phyloP scores from a whole-genome alignment of 2,113 vertebrate genomes.

The Cariama cristata region DNA sequence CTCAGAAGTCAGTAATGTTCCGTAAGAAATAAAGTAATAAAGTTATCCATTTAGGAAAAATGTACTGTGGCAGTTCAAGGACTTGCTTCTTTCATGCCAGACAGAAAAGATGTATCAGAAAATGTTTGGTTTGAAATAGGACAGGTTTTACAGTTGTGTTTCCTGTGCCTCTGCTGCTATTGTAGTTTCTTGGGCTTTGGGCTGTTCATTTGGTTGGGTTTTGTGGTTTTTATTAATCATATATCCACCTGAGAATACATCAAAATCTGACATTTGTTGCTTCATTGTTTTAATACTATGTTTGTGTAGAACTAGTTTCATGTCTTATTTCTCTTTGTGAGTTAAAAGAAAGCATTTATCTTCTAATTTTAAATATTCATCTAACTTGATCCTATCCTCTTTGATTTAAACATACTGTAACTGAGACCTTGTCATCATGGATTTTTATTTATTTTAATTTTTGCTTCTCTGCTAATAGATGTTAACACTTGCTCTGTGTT shows the following conservation, averaged over 20 bases:
- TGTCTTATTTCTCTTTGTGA: background rate
- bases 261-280: background rate
- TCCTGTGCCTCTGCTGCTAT: background rate
- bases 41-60: background rate
- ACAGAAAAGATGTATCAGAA: background rate
- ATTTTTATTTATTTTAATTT: conserved; percentile 4
- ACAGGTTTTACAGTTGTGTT: background rate
- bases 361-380: background rate
- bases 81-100: background rate
- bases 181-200: background rate
- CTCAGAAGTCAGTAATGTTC: background rate
- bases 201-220: background rate
- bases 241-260: background rate
- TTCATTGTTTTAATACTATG: conserved; percentile 4
- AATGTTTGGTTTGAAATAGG: background rate
- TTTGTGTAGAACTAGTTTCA: background rate
- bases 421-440: background rate
- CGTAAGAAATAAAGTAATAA: background rate
- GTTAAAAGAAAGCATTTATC: conserved; percentile 13
- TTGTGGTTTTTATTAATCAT: background rate
- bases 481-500: conserved; percentile 12
- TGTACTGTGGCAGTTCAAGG: background rate
- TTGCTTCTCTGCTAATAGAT: conserved; percentile 16
- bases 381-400: conserved; percentile 12
- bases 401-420: conserved; percentile 29